Base-by-base conservation (phyloP, 2,888 invertebrate genomes). In the Ormyrus rosae region DNA sequence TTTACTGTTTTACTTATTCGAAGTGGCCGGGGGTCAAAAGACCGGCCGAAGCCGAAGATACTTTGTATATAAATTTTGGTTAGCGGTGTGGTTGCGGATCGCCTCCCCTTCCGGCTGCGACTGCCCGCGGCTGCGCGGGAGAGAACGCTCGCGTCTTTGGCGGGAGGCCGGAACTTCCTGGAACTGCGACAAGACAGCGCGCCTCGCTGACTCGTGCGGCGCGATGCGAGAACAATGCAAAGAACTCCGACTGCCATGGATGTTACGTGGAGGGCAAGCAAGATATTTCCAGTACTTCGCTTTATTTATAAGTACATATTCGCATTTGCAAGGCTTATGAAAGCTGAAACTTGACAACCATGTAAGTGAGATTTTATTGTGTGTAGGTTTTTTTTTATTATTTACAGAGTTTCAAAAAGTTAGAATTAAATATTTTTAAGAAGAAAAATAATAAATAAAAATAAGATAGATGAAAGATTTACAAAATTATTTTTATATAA, bases 41-140 rank as follows among this genome's bases (percentile, higher is more conserved):
- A 79, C 76, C 34, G 81, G 82, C 74, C 34, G 79, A 85, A 19
- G 56, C 19, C 78, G 68, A 88, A 86, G 89, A 88, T 89, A 89
- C 89, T 89, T 89, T 88, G 89, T 89, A 88, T 89, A 89, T 89
- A 89, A 89, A 89, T 89, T 89, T 88, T 86, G 88, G 87, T 86
- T 81, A 83, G 78, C 65, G 81, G 56, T 81, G 81, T 61, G 83
- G 80, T 78, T 63, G 11, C 67, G 19, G 68, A 34, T 34, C 53
- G 71, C 75, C 70, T 78, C 75, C 68, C 78, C 63, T 73, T 63
- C 50, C 13, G 78, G 78, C 75, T 79, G 76, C 81, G 78, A 61
- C 72, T 63, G 65, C 78, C 75, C 81, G 82, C 78, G 82, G 79
- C 83, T 82, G 82, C 50, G 58, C n/a, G 34, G 34, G 4, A 34